Evolutionary conservation across 2,888 invertebrate species (phyloP).

Genomic region (Sinodicranocentrus sp.): DNA sequence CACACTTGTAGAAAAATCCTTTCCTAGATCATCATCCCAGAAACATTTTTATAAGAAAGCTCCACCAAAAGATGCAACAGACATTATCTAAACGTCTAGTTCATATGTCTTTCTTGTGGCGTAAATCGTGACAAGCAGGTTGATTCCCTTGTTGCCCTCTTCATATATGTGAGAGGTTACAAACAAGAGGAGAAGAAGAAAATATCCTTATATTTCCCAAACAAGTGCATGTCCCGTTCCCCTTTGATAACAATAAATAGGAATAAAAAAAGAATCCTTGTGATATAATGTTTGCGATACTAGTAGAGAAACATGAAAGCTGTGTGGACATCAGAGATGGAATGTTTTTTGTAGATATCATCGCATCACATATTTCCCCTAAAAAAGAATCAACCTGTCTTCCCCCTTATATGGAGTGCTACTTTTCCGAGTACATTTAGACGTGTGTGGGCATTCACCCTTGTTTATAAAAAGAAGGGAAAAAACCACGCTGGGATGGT

Average conservation of each 20-base stretch:
- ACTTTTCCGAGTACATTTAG: too few species aligned
- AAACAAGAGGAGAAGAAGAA: background rate
- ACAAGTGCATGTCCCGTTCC: slow-evolving; percentile 19
- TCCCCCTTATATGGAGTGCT: too few species aligned
- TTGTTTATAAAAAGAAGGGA: too few species aligned
- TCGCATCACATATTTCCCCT: too few species aligned
- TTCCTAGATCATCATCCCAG: background rate
- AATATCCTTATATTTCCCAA: too few species aligned
- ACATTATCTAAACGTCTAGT: slow-evolving; percentile 49
- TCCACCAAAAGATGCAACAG: slow-evolving; percentile 42
- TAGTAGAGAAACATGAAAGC: background rate
- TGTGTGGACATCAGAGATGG: background rate
- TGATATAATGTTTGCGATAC: slow-evolving; percentile 1
- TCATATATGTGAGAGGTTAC: background rate
- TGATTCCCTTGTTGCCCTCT: slow-evolving; percentile 43
- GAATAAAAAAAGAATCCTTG: background rate
- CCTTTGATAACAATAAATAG: slow-evolving; percentile 43
- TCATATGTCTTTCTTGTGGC: slow-evolving; percentile 57
- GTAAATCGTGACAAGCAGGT: slow-evolving; percentile 65
- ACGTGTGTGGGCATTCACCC: too few species aligned
- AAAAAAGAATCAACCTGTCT: slow-evolving; percentile 30
- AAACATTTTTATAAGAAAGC: background rate
- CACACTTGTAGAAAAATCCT: slow-evolving; percentile 34
- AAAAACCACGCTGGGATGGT: too few species aligned
- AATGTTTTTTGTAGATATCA: too few species aligned